Evolutionary conservation across 2,888 invertebrate species (phyloP).

Genomic region (Pardosa pseudoannulata): DNA sequence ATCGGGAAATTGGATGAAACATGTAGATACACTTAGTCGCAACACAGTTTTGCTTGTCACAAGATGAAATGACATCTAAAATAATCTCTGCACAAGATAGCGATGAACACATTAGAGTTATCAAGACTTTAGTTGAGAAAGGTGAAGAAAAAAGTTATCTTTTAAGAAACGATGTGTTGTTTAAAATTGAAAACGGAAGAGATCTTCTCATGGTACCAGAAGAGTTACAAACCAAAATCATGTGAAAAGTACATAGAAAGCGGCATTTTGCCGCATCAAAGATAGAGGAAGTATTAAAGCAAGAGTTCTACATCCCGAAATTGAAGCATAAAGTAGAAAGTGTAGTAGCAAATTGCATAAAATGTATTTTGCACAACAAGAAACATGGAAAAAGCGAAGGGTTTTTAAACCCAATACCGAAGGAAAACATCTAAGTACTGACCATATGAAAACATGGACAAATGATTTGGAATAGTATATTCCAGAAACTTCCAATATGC

Average conservation of each 20-base stretch:
- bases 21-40: constrained; percentile 27
- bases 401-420: neutral
- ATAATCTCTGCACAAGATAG: neutral
- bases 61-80: neutral
- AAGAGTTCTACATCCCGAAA: constrained; percentile 7
- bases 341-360: neutral
- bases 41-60: too few relatives aligned
- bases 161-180: neutral
- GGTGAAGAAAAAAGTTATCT: too few relatives aligned
- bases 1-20: neutral
- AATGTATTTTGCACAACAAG: too few relatives aligned
- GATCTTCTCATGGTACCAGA: too few relatives aligned
- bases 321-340: neutral
- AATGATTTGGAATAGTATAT: too few relatives aligned
- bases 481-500: too few relatives aligned
- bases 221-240: too few relatives aligned
- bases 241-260: neutral
- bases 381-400: too few relatives aligned
- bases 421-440: too few relatives aligned
- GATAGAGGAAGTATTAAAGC: neutral
- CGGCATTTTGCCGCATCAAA: constrained; percentile 17
- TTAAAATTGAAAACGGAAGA: too few relatives aligned
- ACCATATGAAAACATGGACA: too few relatives aligned
- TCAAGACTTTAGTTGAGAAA: too few relatives aligned
- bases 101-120: neutral